Conservation (phyloP, 2,113 vertebrate genomes). For the Neoarius graeffei region DNA sequence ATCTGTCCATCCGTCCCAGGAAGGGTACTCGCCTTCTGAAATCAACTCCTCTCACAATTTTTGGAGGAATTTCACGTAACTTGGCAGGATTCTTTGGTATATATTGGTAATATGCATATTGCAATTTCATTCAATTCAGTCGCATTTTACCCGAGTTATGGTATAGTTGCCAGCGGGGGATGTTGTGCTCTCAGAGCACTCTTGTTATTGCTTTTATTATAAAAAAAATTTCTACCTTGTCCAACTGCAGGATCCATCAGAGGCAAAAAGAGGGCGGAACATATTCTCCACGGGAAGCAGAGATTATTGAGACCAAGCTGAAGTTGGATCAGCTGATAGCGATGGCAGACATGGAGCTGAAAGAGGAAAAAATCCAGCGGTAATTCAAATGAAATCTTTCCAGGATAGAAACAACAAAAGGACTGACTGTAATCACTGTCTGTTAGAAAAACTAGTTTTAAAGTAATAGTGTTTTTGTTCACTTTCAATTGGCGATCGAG, state of each 20-base stretch:
- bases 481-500: neutral
- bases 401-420: neutral
- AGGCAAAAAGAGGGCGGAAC: conserved; percentile 95
- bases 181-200: too few species aligned
- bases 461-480: neutral
- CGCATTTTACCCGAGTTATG: too few species aligned
- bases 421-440: neutral
- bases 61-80: too few species aligned
- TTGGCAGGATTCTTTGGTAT: too few species aligned
- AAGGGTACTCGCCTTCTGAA: too few species aligned
- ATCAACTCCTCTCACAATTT: too few species aligned
- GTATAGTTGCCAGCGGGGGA: too few species aligned
- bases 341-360: conserved; percentile 93
- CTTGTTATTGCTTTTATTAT: neutral
- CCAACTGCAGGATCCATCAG: conserved; percentile 82
- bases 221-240: conserved; percentile 31
- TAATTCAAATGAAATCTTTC: conserved; percentile 64
- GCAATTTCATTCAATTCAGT: too few species aligned
- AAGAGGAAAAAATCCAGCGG: conserved; percentile 95
- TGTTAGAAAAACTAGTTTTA: neutral
- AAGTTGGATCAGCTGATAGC: conserved; percentile 97
- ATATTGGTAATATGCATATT: too few species aligned
- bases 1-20: too few species aligned
- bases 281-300: conserved; percentile 93
- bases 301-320: conserved; percentile 95